phyloP scores from a whole-genome alignment of 2,888 invertebrate species.

The Subacronicta megacephala region DNA sequence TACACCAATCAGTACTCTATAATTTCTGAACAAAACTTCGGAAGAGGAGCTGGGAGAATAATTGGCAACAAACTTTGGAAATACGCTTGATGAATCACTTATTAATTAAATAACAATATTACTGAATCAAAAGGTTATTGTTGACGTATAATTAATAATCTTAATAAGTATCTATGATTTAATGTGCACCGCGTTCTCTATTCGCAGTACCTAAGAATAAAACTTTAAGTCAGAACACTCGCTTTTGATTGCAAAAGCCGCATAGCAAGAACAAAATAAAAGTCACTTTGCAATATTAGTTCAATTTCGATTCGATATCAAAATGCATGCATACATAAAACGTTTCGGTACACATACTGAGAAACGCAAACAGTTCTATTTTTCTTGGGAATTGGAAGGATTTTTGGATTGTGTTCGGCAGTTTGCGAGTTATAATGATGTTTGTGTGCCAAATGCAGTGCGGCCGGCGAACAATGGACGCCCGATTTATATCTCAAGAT shows the following conservation, averaged over 20 bases:
- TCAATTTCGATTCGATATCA: slow-evolving; percentile 10
- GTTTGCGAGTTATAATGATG: slow-evolving; percentile 41
- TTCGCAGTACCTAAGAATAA: too few relatives aligned
- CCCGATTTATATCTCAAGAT: slow-evolving; percentile 2
- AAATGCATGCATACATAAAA: slow-evolving; percentile 11
- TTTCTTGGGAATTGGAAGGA: slow-evolving; percentile 18
- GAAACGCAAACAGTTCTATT: slow-evolving; percentile 26
- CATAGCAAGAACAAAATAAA: neutral
- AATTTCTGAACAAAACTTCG: too few relatives aligned
- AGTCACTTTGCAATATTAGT: slow-evolving; percentile 3
- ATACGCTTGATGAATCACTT: too few relatives aligned
- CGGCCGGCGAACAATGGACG: slow-evolving; percentile 6
- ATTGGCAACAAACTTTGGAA: too few relatives aligned
- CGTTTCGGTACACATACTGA: neutral
- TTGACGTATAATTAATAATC: too few relatives aligned
- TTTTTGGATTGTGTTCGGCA: slow-evolving; percentile 19
- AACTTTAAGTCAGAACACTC: neutral
- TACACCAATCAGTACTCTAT: too few relatives aligned
- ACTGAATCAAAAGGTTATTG: too few relatives aligned
- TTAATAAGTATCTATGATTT: too few relatives aligned
- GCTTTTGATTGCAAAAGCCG: neutral
- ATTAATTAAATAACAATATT: too few relatives aligned
- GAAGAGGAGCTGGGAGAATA: too few relatives aligned
- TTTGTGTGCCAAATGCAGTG: slow-evolving; percentile 49
- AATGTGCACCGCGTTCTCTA: too few relatives aligned